Evolutionary conservation across 1,140 invertebrate genomes (phyloP).

Genomic region (Periplaneta americana): DNA sequence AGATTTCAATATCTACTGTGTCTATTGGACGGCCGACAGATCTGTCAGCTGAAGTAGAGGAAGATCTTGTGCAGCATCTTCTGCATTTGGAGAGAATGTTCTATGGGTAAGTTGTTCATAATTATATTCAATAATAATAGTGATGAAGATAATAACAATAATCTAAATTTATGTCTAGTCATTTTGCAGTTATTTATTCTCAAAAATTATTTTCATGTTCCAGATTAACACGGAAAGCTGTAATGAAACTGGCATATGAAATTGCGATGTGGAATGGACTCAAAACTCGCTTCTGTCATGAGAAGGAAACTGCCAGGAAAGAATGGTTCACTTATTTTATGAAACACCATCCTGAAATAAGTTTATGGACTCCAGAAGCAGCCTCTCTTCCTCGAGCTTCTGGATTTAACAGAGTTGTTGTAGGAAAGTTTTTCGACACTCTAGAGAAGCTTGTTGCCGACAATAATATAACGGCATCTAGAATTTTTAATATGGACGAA

Average conservation of each 20-base stretch:
- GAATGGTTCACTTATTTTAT: constrained; percentile 33
- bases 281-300: neutral
- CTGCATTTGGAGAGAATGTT: constrained; percentile 1
- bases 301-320: constrained; percentile 25
- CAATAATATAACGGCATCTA: neutral
- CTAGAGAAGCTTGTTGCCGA: constrained; percentile 1
- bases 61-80: neutral
- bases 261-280: neutral
- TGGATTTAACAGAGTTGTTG: constrained; percentile 31
- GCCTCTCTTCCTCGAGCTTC: constrained; percentile 29
- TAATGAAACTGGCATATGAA: neutral
- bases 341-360: constrained; percentile 27
- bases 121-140: too few species aligned
- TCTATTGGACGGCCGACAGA: neutral
- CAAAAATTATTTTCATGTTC: neutral
- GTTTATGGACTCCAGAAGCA: constrained; percentile 29
- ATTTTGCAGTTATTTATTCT: neutral
- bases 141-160: too few species aligned
- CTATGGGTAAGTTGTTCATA: too few species aligned
- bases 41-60: neutral
- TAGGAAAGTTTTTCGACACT: constrained; percentile 28
- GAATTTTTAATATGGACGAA: constrained; percentile 30
- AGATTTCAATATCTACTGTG: neutral
- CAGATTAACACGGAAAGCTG: neutral
- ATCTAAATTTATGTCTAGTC: neutral